Evolutionary conservation across 2,888 invertebrate species (phyloP).

Genomic region (Neelides folsomi): DNA sequence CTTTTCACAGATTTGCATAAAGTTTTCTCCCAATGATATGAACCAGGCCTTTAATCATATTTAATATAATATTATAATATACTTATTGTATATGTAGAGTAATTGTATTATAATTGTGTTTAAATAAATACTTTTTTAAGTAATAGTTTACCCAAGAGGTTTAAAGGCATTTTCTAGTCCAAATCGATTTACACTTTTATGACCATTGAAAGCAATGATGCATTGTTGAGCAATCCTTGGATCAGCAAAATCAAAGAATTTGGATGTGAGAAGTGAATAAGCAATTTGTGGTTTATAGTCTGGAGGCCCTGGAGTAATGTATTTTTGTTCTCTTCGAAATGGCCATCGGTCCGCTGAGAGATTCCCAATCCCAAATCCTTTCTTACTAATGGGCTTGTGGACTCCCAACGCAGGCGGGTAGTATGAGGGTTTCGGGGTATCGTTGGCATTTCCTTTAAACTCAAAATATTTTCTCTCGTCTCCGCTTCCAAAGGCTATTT

Average conservation of each 20-base stretch:
- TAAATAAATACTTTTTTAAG: no score
- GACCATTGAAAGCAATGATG: conserved; percentile 5
- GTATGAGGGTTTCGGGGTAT: conserved; percentile 13
- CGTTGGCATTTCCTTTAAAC: conserved; percentile 9
- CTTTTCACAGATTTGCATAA: conserved; percentile 3
- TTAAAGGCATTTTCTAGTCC: not conserved
- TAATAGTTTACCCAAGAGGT: conserved; percentile 13
- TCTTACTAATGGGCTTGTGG: conserved; percentile 9
- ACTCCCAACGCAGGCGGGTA: conserved; percentile 6
- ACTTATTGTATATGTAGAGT: no score
- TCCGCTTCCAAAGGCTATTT: conserved; percentile 9
- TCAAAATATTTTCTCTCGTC: conserved; percentile 11
- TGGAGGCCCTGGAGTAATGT: conserved; percentile 7
- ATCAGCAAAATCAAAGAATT: no score
- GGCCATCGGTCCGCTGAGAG: conserved; percentile 8
- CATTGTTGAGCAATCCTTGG: conserved; percentile 5
- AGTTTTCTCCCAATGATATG: no score
- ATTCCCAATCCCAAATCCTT: conserved; percentile 14
- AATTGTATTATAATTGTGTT: no score
- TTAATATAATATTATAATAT: no score
- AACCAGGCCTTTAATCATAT: no score
- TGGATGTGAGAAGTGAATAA: no score
- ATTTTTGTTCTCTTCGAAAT: not conserved
- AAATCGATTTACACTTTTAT: conserved; percentile 6
- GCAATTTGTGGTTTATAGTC: conserved; percentile 5